phyloP scores from a whole-genome alignment of 2,888 invertebrate species.

The Meliscaeva auricollis region DNA sequence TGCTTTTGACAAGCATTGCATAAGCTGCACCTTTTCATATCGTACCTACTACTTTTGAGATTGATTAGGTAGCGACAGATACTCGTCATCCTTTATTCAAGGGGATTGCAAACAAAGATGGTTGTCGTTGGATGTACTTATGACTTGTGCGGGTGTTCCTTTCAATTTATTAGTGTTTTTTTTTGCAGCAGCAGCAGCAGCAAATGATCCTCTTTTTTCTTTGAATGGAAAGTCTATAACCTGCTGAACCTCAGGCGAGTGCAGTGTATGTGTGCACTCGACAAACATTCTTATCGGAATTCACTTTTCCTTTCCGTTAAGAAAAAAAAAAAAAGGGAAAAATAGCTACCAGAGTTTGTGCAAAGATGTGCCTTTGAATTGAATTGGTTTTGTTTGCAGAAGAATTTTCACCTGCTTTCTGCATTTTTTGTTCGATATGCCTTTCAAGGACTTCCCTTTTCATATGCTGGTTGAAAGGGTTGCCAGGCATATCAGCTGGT shows the following conservation, averaged over 20 bases:
- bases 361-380: slow-evolving; percentile 35
- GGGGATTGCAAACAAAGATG: slow-evolving; percentile 68
- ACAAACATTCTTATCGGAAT: slow-evolving; percentile 52
- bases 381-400: slow-evolving; percentile 30
- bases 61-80: slow-evolving; percentile 66
- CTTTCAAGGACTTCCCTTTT: slow-evolving; percentile 61
- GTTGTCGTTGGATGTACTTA: neutral
- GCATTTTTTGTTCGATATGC: slow-evolving; percentile 30
- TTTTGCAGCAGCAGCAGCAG: neutral
- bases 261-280: slow-evolving; percentile 27
- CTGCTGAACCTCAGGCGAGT: slow-evolving; percentile 54
- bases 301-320: slow-evolving; percentile 63
- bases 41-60: slow-evolving; percentile 38
- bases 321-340: slow-evolving; percentile 27
- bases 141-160: slow-evolving; percentile 65
- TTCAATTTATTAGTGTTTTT: slow-evolving; percentile 1
- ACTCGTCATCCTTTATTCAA: slow-evolving; percentile 71
- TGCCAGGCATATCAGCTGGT: slow-evolving; percentile 60
- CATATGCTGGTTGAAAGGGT: slow-evolving; percentile 54
- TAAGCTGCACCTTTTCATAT: slow-evolving; percentile 75
- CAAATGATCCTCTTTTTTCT: slow-evolving; percentile 43
- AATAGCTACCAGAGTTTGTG: slow-evolving; percentile 26
- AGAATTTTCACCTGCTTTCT: slow-evolving; percentile 67
- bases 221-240: slow-evolving; percentile 61
- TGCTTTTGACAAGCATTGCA: slow-evolving; percentile 67